Evolutionary conservation across 1,140 invertebrate genomes (phyloP), one percentile per base, ranked within the genome.

Genomic region (Neodiprion lecontei): DNA sequence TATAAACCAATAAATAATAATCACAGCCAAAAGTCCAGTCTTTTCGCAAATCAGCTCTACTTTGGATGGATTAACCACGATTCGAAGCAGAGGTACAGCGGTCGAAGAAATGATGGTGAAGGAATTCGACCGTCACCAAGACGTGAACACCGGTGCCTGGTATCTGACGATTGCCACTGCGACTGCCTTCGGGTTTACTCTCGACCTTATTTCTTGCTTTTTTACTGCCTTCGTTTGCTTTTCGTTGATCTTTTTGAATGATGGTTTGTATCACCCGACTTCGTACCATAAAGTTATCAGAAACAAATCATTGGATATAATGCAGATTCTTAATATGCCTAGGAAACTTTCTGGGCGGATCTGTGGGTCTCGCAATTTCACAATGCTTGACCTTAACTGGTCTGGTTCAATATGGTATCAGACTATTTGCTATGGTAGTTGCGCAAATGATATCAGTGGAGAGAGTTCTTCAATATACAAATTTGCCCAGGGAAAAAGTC

Each of bases 1-100:
- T 0, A 4, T 40, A 5, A 40, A 40, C 28, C 28, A 5, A 40
- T 40, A 40, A 40, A 40, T 69, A 67, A 67, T 70, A 75, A 79
- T 89, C 91, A 74, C 75, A 92, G 92, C 91, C 7, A 90, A 90
- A 81, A 92, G 91, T 82, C 95, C 95, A 3, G 91, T 96, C 11
- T 96, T 95, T 81, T 94, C 94, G 78, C 92, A 95, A 77, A 87
- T 96, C 0, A 94, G 92, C 82, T 92, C 95, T 40, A 94, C 94
- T 0, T 88, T 97, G 74, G 89, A 93, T 70, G 96, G 96, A 1
- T 84, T 98, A 10, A 91, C 92, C 53, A 97, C 95, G 1, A 95
- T 98, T 75, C 89, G 96, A 67, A 92, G 96, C 1, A 92, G 92
- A 74, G 88, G 88, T 48, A 93, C 92, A 1, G 90, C 96, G 81